phyloP scores from a whole-genome alignment of 2,888 invertebrate species.

The Doris montereyensis region DNA sequence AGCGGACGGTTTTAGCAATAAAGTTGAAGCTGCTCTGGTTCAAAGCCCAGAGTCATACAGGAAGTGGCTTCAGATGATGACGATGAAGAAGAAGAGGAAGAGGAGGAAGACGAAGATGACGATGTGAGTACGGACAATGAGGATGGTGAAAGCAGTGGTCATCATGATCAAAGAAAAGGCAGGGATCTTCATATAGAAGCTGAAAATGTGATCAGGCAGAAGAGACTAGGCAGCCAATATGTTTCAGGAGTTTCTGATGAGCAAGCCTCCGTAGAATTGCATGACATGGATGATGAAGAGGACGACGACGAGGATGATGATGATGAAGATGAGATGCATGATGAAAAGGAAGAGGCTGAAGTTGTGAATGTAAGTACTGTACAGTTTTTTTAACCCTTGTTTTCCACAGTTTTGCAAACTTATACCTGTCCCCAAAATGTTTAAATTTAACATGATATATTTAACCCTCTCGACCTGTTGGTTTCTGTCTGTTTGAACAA shows the following conservation, averaged over 20 bases:
- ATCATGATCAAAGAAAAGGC: constrained; percentile 1
- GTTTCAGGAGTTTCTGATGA: constrained; percentile 12
- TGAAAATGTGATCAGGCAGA: constrained; percentile 30
- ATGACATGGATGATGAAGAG: constrained; percentile 35
- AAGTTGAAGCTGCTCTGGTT: constrained; percentile 17
- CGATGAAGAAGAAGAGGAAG: constrained; percentile 41
- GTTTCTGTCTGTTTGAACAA: too few relatives aligned
- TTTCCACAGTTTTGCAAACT: too few relatives aligned
- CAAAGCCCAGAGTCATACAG: constrained; percentile 23
- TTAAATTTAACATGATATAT: too few relatives aligned
- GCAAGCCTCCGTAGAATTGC: constrained; percentile 2
- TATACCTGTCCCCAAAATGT: too few relatives aligned
- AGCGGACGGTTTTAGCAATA: constrained; percentile 25
- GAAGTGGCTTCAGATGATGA: background rate
- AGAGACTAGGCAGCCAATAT: constrained; percentile 30
- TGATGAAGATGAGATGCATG: constrained; percentile 44
- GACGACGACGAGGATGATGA: constrained; percentile 44
- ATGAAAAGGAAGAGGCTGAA: constrained; percentile 40
- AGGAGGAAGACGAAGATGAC: constrained; percentile 40
- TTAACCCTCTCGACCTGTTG: too few relatives aligned
- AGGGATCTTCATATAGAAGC: constrained; percentile 29
- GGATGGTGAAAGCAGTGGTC: constrained; percentile 22
- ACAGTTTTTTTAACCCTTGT: too few relatives aligned
- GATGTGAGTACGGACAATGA: constrained; percentile 42
- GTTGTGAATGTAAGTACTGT: constrained; percentile 35